Evolutionary conservation across 2,797 vertebrate species (phyloP).

Genomic region (Toxotes lorentzi): DNA sequence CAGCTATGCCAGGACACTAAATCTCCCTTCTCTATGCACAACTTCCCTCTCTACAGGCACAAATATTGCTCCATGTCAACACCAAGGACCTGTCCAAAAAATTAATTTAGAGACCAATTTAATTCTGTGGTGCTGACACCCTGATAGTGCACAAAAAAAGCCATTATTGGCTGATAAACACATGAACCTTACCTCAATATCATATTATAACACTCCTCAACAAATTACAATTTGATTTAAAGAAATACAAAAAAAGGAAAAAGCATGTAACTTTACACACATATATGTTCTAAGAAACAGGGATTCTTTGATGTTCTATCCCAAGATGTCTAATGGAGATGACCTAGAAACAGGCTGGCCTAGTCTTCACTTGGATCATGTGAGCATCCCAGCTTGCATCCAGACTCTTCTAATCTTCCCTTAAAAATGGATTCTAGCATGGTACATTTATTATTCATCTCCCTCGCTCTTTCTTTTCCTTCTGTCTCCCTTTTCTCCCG

Average conservation of each 20-base stretch:
- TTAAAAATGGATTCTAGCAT: slow-evolving; percentile 79
- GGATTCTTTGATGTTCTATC: slow-evolving; percentile 63
- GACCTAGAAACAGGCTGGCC: slow-evolving; percentile 76
- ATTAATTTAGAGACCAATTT: neutral
- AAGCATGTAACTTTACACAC: slow-evolving; percentile 7
- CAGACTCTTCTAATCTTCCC: slow-evolving; percentile 73
- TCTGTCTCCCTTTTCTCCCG: slow-evolving; percentile 56
- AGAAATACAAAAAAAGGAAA: slow-evolving; percentile 3
- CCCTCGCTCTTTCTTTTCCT: slow-evolving; percentile 52
- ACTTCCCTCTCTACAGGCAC: slow-evolving; percentile 11
- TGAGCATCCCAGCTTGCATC: slow-evolving; percentile 67
- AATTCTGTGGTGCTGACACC: neutral
- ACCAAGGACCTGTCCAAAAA: slow-evolving; percentile 1
- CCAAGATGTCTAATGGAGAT: slow-evolving; percentile 65
- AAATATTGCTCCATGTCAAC: slow-evolving; percentile 34
- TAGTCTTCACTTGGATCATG: slow-evolving; percentile 68
- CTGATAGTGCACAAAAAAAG: neutral
- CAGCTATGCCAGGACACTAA: slow-evolving; percentile 30
- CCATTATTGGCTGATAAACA: neutral
- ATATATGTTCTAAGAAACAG: slow-evolving; percentile 26
- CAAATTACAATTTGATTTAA: neutral
- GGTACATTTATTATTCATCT: slow-evolving; percentile 83
- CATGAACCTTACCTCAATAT: neutral
- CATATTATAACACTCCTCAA: neutral
- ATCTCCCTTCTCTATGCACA: slow-evolving; percentile 20